Percentiles rank a stretch among this genome's conserved stretches.
These are phyloP conservation scores for Alouatta palliata DNA, from an alignment of 2,113 vertebrate species.

Conservation along the genomic window DNA sequence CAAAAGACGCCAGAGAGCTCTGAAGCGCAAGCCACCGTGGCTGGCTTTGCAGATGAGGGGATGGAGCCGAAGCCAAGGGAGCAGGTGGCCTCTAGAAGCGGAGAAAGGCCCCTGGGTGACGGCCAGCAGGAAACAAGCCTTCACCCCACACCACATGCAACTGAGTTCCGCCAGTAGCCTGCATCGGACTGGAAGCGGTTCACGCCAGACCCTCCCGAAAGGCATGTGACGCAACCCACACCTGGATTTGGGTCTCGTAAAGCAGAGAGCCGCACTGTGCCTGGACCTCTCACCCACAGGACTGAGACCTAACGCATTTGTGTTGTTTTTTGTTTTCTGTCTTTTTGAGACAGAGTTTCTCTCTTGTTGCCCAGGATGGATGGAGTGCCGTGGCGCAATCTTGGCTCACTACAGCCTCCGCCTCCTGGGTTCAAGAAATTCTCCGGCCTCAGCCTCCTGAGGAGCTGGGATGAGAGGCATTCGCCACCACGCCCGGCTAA, in stretches of 20 bases:
- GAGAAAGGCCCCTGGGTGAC: neutral
- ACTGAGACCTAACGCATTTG: neutral
- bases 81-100: neutral
- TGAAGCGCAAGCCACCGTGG: neutral
- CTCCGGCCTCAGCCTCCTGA: no score
- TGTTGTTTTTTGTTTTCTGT: neutral
- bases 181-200: neutral
- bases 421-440: no score
- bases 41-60: neutral
- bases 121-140: neutral
- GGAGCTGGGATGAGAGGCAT: no score
- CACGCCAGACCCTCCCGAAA: neutral
- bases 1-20: neutral
- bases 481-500: no score
- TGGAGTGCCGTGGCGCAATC: no score
- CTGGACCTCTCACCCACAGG: neutral
- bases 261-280: fast-evolving
- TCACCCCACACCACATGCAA: neutral
- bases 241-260: no score
- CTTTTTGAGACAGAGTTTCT: no score
- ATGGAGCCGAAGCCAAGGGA: no score
- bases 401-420: no score
- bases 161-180: neutral
- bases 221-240: neutral
- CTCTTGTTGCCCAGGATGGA: no score